A percentile compares a stretch with the other conserved stretches of the same genome.
These are phyloP conservation scores for Synaphobranchus kaupii DNA, from an alignment of 2,797 vertebrate genomes.

Conservation along the genomic window DNA sequence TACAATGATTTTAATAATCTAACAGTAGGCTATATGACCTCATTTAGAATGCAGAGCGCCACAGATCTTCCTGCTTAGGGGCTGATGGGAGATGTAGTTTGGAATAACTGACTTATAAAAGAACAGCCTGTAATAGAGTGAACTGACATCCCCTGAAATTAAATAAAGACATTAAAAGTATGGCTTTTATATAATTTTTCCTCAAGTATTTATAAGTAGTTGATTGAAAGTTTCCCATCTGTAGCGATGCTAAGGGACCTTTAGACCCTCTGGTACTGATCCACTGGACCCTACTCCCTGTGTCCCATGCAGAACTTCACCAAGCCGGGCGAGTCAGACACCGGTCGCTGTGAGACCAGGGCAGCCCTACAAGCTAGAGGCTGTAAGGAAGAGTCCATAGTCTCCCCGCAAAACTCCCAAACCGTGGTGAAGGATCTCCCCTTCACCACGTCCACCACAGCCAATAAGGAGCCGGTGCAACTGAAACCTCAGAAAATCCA, in stretches of 20 bases:
- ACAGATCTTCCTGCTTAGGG: not conserved
- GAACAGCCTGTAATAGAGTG: not conserved
- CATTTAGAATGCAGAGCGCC: not conserved
- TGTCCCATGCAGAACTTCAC: conserved; percentile 78
- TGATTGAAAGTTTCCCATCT: not conserved
- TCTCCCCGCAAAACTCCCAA: conserved; percentile 55
- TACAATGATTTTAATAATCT: too few relatives aligned
- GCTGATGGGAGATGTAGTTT: too few relatives aligned
- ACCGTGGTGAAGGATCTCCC: fast-evolving
- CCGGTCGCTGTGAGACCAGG: conserved; percentile 81
- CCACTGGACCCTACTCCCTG: not conserved
- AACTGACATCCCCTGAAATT: too few relatives aligned
- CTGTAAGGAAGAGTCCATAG: conserved; percentile 64
- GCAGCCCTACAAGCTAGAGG: conserved; percentile 63
- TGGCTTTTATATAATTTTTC: not conserved
- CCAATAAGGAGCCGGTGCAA: conserved; percentile 63
- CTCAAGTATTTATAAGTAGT: not conserved
- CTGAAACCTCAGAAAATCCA: conserved; percentile 76
- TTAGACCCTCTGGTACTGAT: not conserved
- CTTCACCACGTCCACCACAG: conserved; percentile 19
- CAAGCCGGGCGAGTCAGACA: conserved; percentile 77
- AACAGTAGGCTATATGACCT: too few relatives aligned
- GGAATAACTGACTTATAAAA: too few relatives aligned
- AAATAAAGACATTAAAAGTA: not conserved
- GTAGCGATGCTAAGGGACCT: not conserved